Conservation (phyloP, 2,888 invertebrate species). For the Eupeodes luniger region DNA sequence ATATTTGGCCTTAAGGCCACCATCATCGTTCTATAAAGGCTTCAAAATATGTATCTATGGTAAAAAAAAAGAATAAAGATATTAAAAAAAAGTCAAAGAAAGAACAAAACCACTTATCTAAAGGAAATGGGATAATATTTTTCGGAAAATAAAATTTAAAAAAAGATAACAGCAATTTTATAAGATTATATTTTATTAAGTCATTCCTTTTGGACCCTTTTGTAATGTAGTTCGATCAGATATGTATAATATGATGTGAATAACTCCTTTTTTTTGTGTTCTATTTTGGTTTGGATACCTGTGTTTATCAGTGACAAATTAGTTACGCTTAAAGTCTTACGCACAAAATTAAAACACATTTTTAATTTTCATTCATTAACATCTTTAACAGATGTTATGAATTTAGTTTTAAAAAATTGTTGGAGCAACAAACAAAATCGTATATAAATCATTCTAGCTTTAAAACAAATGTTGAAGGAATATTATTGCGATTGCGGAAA, state of each 20-base stretch:
- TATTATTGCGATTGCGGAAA: too few species aligned
- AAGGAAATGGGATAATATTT: conserved; percentile 65
- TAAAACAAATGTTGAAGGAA: too few species aligned
- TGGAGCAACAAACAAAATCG: too few species aligned
- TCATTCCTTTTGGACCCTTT: conserved; percentile 3
- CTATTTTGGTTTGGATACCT: conserved; percentile 51
- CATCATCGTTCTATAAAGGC: conserved; percentile 47
- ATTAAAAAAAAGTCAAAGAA: conserved; percentile 61
- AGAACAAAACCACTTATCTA: conserved; percentile 74
- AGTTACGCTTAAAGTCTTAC: conserved; percentile 57
- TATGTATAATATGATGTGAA: conserved; percentile 15
- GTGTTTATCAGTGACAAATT: conserved; percentile 63
- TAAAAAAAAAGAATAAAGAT: conserved; percentile 30
- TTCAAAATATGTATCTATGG: conserved; percentile 11
- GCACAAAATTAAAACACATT: conserved; percentile 28
- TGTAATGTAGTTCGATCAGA: conserved; percentile 9
- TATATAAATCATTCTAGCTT: too few species aligned
- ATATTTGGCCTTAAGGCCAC: conserved; percentile 52
- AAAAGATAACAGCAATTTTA: conserved; percentile 72
- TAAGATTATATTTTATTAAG: conserved; percentile 64
- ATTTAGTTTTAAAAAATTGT: too few species aligned
- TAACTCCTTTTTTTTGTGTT: conserved; percentile 35
- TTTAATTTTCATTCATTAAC: conserved; percentile 70
- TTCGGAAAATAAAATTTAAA: conserved; percentile 40
- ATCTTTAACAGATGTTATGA: neutral